Conservation (phyloP, 1,140 invertebrate genomes). For the Eumaeus atala region DNA sequence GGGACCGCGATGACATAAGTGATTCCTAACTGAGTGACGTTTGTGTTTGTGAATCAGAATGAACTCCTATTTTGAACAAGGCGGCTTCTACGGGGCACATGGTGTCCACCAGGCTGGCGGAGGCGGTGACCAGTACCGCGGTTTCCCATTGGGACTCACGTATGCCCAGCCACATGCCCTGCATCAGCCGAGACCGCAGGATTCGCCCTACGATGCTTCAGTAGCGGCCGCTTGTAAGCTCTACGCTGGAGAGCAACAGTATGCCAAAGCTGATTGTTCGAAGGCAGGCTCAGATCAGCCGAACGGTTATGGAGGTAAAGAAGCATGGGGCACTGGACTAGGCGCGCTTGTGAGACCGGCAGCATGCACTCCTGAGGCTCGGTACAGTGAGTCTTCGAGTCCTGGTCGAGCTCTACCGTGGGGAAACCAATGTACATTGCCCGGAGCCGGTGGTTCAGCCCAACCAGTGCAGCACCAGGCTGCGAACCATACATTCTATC, state of each 20-base stretch:
- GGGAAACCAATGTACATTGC: slow-evolving; percentile 88
- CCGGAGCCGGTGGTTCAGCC: slow-evolving; percentile 83
- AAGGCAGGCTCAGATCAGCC: slow-evolving; percentile 77
- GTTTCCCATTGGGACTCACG: slow-evolving; percentile 87
- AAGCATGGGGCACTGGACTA: slow-evolving; percentile 79
- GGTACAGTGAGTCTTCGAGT: slow-evolving; percentile 86
- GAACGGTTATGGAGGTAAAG: slow-evolving; percentile 81
- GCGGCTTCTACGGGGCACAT: slow-evolving; percentile 93
- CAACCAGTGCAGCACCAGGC: slow-evolving; percentile 92
- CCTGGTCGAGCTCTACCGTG: slow-evolving; percentile 77
- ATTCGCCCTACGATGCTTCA: slow-evolving; percentile 91
- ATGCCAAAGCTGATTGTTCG: slow-evolving; percentile 76
- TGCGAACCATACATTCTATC: slow-evolving; percentile 95
- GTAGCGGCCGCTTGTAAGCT: slow-evolving; percentile 90
- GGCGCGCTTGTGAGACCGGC: slow-evolving; percentile 82
- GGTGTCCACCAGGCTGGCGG: slow-evolving; percentile 83
- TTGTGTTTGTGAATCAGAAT: slow-evolving; percentile 77
- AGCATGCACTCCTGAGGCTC: slow-evolving; percentile 89
- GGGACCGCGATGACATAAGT: slow-evolving; percentile 69
- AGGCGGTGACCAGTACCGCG: slow-evolving; percentile 84
- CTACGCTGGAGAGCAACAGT: slow-evolving; percentile 83
- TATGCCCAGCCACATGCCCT: slow-evolving; percentile 90
- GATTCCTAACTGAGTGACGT: slow-evolving; percentile 57
- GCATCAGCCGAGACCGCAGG: slow-evolving; percentile 85
- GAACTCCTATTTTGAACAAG: slow-evolving; percentile 97